Conservation (phyloP, 2,113 vertebrate genomes). For the Cheirogaleus medius region DNA sequence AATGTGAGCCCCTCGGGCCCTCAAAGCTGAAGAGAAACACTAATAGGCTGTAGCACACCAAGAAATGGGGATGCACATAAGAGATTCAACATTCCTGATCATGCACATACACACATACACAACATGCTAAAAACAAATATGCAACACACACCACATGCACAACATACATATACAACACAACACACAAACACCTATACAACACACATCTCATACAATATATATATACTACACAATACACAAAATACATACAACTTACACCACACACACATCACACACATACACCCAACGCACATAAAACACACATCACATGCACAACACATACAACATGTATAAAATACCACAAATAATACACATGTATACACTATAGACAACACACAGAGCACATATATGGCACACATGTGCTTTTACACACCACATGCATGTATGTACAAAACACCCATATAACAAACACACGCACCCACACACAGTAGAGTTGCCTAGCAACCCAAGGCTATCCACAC, state of each 20-base stretch:
- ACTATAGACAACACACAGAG: not conserved
- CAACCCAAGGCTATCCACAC: not conserved
- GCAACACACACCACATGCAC: not conserved
- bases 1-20: not conserved
- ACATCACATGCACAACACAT: accelerated
- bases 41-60: not conserved
- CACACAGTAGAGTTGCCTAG: not conserved
- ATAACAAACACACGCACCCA: not conserved
- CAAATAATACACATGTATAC: not conserved
- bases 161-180: not conserved
- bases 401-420: not conserved
- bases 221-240: not conserved
- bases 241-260: not conserved
- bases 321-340: accelerated
- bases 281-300: not conserved
- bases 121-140: not conserved
- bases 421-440: not conserved
- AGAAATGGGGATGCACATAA: not conserved
- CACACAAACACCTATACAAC: not conserved
- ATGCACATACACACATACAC: not conserved
- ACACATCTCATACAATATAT: not conserved
- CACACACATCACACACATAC: not conserved
- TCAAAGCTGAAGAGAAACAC: not conserved
- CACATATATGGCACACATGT: accelerated
- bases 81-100: not conserved